Percentiles rank a stretch among this genome's conserved stretches.
These are phyloP conservation scores for Zygothrica quintamaculata DNA, from an alignment of 2,888 invertebrate genomes.

Conservation along the genomic window DNA sequence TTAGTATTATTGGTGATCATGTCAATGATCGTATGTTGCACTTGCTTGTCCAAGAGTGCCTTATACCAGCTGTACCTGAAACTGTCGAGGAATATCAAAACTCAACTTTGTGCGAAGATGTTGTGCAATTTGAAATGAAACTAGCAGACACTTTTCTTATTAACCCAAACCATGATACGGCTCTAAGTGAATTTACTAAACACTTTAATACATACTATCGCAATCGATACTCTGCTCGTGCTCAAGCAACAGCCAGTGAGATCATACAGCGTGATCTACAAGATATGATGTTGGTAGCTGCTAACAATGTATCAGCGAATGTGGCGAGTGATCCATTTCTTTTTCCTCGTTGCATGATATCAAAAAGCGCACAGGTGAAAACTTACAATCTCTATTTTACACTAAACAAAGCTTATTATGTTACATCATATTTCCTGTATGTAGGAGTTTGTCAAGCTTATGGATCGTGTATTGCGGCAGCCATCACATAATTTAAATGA, in stretches of 20 bases:
- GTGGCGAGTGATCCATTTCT: slow-evolving; percentile 77
- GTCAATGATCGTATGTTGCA: slow-evolving; percentile 87
- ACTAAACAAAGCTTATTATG: too few relatives aligned
- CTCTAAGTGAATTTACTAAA: slow-evolving; percentile 89
- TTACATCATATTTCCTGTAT: too few relatives aligned
- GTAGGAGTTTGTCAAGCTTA: slow-evolving; percentile 80
- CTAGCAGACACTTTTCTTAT: slow-evolving; percentile 87
- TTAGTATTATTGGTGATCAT: slow-evolving; percentile 86
- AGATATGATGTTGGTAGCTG: slow-evolving; percentile 87
- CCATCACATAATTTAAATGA: slow-evolving; percentile 40
- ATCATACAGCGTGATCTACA: slow-evolving; percentile 94
- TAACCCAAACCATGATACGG: slow-evolving; percentile 85
- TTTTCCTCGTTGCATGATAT: slow-evolving; percentile 84
- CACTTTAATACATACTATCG: slow-evolving; percentile 91
- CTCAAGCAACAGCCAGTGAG: slow-evolving; percentile 88
- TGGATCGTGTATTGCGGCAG: slow-evolving; percentile 82
- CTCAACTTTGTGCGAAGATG: slow-evolving; percentile 88
- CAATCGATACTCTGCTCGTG: slow-evolving; percentile 90
- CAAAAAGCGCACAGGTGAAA: slow-evolving; percentile 84
- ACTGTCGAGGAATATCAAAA: slow-evolving; percentile 89
- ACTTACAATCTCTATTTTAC: not conserved
- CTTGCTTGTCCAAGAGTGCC: slow-evolving; percentile 89
- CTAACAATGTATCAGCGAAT: slow-evolving; percentile 81
- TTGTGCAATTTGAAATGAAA: slow-evolving; percentile 88
- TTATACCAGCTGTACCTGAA: slow-evolving; percentile 91